These are phyloP conservation scores for Elysia crispata DNA, from an alignment of 2,888 invertebrate species.

Conservation along the genomic window DNA sequence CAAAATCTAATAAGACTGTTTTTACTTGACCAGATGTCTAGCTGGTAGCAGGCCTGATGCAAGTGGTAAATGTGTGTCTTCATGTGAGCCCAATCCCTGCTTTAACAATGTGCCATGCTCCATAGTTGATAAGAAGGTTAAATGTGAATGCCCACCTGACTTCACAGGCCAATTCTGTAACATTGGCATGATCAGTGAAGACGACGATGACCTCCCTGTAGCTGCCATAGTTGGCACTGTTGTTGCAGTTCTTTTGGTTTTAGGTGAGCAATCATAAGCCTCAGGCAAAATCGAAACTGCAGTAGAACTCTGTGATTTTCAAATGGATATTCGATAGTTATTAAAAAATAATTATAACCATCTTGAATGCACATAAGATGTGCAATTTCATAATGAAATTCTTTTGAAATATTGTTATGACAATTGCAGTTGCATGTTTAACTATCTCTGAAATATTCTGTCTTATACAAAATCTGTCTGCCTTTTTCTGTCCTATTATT, in stretches of 20 bases:
- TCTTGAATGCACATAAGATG: no score
- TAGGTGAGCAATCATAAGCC: constrained; percentile 86
- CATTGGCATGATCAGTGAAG: neutral
- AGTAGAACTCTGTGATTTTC: no score
- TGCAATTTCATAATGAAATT: no score
- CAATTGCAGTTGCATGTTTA: constrained; percentile 62
- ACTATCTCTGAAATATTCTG: neutral
- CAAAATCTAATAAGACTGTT: neutral
- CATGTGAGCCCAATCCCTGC: constrained; percentile 33
- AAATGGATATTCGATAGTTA: no score
- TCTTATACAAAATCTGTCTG: neutral
- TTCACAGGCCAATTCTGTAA: constrained; percentile 85
- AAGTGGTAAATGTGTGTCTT: neutral
- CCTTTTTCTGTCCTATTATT: no score
- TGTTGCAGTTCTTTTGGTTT: constrained; percentile 96
- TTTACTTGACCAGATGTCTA: neutral
- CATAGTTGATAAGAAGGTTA: neutral
- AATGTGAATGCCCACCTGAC: constrained; percentile 95
- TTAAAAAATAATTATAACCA: no score
- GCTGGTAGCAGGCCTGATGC: neutral
- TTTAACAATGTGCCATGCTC: constrained; percentile 18
- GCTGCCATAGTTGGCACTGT: constrained; percentile 98
- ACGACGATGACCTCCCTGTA: constrained; percentile 83
- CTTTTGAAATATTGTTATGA: no score
- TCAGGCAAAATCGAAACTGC: neutral